Conservation (phyloP, 2,888 invertebrate genomes). For the Drosophila demipolita region DNA sequence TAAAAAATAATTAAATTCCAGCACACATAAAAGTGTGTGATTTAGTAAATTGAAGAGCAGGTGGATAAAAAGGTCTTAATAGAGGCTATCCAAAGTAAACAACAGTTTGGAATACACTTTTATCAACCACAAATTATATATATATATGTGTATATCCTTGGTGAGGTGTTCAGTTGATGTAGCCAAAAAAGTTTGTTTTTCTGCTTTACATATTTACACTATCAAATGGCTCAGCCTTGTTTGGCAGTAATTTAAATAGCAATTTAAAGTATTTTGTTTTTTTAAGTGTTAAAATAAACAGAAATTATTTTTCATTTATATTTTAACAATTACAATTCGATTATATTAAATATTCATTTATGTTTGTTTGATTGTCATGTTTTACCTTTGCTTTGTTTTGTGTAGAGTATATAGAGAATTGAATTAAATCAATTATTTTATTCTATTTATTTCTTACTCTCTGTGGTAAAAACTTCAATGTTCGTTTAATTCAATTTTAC, state of each 20-base stretch:
- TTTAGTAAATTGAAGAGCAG: conserved; percentile 1
- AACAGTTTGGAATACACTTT: not conserved
- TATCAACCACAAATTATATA: not conserved
- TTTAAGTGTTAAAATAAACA: not conserved
- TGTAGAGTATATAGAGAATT: not conserved
- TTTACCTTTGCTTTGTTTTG: not conserved
- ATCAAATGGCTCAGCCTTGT: not conserved
- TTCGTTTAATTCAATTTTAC: not conserved
- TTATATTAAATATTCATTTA: not conserved
- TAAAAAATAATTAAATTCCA: conserved; percentile 12
- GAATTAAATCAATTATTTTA: not conserved
- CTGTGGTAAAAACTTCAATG: not conserved
- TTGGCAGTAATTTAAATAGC: conserved; percentile 10
- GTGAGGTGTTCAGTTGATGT: not conserved
- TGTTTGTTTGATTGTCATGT: not conserved
- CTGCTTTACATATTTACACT: not conserved
- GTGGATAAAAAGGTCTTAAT: not conserved
- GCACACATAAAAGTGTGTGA: conserved; percentile 7
- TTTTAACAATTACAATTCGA: conserved; percentile 3
- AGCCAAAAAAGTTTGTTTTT: not conserved
- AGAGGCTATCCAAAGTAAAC: too few species aligned
- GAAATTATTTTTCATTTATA: conserved; percentile 26
- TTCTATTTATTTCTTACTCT: not conserved
- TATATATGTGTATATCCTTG: not conserved
- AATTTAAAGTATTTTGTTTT: not conserved